These are phyloP conservation scores for Diplosoma virens DNA, from an alignment of 23 tunicate genomes.

Conservation along the genomic window DNA sequence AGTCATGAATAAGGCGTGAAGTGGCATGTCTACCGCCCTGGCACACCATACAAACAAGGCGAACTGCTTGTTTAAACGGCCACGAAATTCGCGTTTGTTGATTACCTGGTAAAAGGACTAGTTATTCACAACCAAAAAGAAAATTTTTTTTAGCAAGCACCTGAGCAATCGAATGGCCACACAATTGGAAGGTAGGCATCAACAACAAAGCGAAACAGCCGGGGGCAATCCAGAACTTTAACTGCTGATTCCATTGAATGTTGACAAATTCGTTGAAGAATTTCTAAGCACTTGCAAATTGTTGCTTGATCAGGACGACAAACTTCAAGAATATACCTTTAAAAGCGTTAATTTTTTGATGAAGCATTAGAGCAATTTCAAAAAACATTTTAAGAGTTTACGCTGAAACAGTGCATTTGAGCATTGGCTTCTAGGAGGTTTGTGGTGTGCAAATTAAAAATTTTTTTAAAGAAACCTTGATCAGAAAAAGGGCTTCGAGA, in stretches of 20 bases:
- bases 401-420: no score
- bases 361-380: no score
- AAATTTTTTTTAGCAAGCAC: no score
- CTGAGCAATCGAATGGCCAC: neutral
- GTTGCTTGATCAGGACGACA: slow-evolving; percentile 33
- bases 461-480: no score
- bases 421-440: no score
- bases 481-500: no score
- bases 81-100: no score
- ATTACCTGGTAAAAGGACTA: no score
- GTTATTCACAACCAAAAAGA: no score
- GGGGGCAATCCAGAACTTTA: slow-evolving; percentile 45
- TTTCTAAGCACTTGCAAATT: slow-evolving; percentile 46
- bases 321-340: slow-evolving; percentile 71
- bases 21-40: slow-evolving; percentile 46
- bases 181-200: neutral
- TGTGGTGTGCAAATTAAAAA: no score
- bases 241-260: slow-evolving; percentile 50
- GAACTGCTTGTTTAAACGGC: slow-evolving; percentile 6
- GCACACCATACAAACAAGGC: slow-evolving; percentile 30
- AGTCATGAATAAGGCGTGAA: slow-evolving; percentile 27
- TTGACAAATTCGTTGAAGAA: slow-evolving; percentile 28
- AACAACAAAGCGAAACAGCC: slow-evolving; percentile 34
- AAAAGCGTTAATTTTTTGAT: no score
- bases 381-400: no score